Percentiles rank a stretch among this genome's conserved stretches.
These are phyloP conservation scores for Pollenia labialis DNA, from an alignment of 2,888 invertebrate genomes.

Conservation along the genomic window DNA sequence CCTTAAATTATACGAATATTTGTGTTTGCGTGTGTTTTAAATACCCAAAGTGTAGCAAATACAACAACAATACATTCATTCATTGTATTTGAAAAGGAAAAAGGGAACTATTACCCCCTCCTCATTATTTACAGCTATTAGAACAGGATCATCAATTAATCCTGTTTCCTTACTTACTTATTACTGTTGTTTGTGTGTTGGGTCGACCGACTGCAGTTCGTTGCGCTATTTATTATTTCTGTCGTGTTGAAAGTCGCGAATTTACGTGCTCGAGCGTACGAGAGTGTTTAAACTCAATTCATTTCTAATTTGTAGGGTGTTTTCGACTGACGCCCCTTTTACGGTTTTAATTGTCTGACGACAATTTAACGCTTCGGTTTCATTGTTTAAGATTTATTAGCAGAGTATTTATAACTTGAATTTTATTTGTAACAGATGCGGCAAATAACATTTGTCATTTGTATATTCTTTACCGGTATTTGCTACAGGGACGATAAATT, in stretches of 20 bases:
- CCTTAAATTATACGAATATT: conserved; percentile 5
- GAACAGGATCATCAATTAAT: conserved; percentile 71
- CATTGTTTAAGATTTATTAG: conserved; percentile 65
- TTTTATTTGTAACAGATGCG: conserved; percentile 83
- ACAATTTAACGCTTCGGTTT: conserved; percentile 69
- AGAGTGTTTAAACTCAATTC: conserved; percentile 74
- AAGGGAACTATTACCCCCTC: conserved; percentile 61
- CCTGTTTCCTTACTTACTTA: conserved; percentile 60
- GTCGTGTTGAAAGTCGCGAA: conserved; percentile 72
- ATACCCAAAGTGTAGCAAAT: conserved; percentile 66
- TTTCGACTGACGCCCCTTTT: conserved; percentile 69
- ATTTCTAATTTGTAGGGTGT: conserved; percentile 81
- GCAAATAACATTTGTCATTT: conserved; percentile 77
- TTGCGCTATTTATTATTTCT: conserved; percentile 10
- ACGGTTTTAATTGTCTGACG: conserved; percentile 62
- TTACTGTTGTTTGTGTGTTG: conserved; percentile 51
- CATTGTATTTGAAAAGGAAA: not conserved
- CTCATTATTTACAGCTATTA: conserved; percentile 70
- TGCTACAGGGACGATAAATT: conserved; percentile 54
- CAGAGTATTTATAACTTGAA: conserved; percentile 79
- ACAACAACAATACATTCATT: conserved; percentile 14
- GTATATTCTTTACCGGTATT: conserved; percentile 29
- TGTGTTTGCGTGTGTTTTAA: conserved; percentile 34
- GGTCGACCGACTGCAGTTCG: conserved; percentile 37
- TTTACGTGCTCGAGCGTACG: conserved; percentile 43